Evolutionary conservation across 2,888 invertebrate species (phyloP), one percentile per base, ranked within the genome.

Genomic region (Camponotus fellah): DNA sequence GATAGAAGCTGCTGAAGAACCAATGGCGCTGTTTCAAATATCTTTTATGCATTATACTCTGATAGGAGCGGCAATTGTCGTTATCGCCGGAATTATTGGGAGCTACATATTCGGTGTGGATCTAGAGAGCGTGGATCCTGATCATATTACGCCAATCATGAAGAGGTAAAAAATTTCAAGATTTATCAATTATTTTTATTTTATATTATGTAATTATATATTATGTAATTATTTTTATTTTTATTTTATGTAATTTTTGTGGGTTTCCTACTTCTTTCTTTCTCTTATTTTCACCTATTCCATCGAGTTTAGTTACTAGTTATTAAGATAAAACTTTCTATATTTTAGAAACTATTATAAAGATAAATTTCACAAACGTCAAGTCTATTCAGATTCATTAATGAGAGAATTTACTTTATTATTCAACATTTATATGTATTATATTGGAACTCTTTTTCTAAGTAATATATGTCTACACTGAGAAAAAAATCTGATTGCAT

Each of bases 41-140:
- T 96, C 97, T 0, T 97, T 97, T 94, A 96, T 97, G 83, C 97
- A 97, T 95, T 97, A 97, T 91, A 96, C 96, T 0, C 95, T 96
- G 9, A 96, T 97, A 12, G 97, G 97, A 0, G 96, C 96, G 0
- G 89, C 96, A 0, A 95, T 96, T 0, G 96, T 96, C 0, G 94
- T 97, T 0, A 92, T 96, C 3, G 95, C 96, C 10, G 97, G 96
- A 0, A 94, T 96, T 5, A 94, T 96, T 14, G 96, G 96, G 94
- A 97, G 97, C 91, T 96, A 96, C 86, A 89, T 96, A 46, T 96
- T 96, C 0, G 96, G 96, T 0, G 95, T 96, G 21, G 95, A 96
- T 86, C 95, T 96, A 0, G 95, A 95, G 49, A 95, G 95, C n/a
- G 95, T 96, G 87, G 95, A 96, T 92, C 96, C 96, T 6, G 96